Conservation (phyloP, 1,140 invertebrate species). For the Pteromalus puparum region DNA sequence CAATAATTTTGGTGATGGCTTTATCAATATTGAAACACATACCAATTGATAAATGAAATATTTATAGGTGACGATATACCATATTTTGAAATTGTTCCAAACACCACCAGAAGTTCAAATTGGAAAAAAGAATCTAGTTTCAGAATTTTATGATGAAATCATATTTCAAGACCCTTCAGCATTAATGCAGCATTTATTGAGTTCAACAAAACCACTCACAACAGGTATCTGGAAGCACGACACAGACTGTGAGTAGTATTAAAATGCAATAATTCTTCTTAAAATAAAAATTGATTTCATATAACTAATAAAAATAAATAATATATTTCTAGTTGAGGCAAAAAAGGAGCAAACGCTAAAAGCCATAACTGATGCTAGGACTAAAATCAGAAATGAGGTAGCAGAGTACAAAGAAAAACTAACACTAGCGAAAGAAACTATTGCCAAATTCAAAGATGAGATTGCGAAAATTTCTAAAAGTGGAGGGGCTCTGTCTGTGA, state of each 20-base stretch:
- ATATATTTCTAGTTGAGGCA: slow-evolving; percentile 87
- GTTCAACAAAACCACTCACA: slow-evolving; percentile 84
- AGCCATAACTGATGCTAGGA: slow-evolving; percentile 87
- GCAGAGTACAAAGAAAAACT: slow-evolving; percentile 91
- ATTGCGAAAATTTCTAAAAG: slow-evolving; percentile 81
- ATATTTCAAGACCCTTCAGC: slow-evolving; percentile 97
- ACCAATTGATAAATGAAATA: not conserved
- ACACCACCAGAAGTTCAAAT: slow-evolving; percentile 81
- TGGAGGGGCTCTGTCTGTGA: slow-evolving; percentile 49
- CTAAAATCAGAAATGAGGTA: slow-evolving; percentile 90
- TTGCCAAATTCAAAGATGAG: slow-evolving; percentile 91
- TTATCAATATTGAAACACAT: not conserved
- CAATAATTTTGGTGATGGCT: not conserved
- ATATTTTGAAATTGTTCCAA: slow-evolving; percentile 97
- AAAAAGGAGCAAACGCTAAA: slow-evolving; percentile 90
- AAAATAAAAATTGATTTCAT: not conserved
- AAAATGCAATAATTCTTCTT: slow-evolving; percentile 9
- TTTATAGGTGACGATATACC: slow-evolving; percentile 93
- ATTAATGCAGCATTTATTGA: slow-evolving; percentile 93
- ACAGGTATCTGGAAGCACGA: slow-evolving; percentile 88
- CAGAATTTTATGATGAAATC: slow-evolving; percentile 98
- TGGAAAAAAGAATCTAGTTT: slow-evolving; percentile 89
- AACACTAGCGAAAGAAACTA: slow-evolving; percentile 92
- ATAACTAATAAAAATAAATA: slow-evolving; percentile 48
- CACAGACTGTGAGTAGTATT: slow-evolving; percentile 88